Evolutionary conservation across 92 coral and sea anemone genomes (phyloP).

Genomic region (Umimayanthus chanpuru): DNA sequence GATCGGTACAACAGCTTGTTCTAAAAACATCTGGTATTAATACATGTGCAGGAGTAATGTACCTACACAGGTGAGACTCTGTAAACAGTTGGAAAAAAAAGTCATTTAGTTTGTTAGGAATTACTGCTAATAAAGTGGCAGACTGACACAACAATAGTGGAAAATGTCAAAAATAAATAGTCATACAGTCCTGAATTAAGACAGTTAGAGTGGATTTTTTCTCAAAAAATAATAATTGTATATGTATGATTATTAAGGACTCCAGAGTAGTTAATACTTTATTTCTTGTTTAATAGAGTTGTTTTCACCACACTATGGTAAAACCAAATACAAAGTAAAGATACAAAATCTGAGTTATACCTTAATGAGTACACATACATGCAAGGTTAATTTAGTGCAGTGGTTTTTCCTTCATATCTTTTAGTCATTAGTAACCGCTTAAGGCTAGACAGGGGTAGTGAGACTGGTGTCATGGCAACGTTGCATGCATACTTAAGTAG

Average conservation of each 20-base stretch:
- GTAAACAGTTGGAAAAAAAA: constrained; percentile 4
- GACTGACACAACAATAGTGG: no score
- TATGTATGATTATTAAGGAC: background rate
- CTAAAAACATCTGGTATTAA: no score
- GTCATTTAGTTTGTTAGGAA: background rate
- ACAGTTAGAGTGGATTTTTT: background rate
- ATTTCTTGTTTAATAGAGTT: constrained; percentile 8
- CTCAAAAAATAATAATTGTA: background rate
- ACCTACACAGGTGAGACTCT: no score
- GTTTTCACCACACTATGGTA: constrained; percentile 7
- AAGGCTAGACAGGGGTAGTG: constrained; percentile 38
- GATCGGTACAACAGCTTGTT: no score
- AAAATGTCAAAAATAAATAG: no score
- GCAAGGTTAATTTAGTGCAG: background rate
- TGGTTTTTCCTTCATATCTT: constrained; percentile 13
- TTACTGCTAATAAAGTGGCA: background rate
- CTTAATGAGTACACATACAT: background rate
- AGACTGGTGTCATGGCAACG: constrained; percentile 34
- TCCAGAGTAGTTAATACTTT: constrained; percentile 3
- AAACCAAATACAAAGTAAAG: background rate
- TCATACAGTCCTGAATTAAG: background rate
- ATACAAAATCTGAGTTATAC: no score
- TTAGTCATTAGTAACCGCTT: constrained; percentile 37
- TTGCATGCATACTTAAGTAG: constrained; percentile 25
- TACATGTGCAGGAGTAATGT: no score